Percentiles rank a stretch among this genome's conserved stretches.
These are phyloP conservation scores for Solea senegalensis DNA, from an alignment of 2,113 vertebrate species.

Conservation along the genomic window DNA sequence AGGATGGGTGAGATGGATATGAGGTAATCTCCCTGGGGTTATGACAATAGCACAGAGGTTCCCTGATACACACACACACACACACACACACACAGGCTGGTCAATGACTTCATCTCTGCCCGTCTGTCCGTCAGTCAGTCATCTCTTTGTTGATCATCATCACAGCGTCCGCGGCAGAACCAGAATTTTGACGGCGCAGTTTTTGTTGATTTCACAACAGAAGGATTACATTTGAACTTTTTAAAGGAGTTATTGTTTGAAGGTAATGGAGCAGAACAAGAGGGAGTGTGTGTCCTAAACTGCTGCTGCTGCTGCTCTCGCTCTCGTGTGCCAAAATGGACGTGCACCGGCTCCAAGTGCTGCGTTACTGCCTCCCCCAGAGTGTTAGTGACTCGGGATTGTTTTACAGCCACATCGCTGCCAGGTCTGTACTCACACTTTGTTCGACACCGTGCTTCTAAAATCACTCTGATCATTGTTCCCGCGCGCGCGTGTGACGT, in stretches of 20 bases:
- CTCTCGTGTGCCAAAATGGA: conserved; percentile 66
- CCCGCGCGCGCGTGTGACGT: not conserved
- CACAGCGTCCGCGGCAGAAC: conserved; percentile 21
- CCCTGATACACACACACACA: conserved; percentile 42
- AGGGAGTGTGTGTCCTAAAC: conserved; percentile 27
- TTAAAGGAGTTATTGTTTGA: conserved; percentile 30
- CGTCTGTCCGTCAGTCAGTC: conserved; percentile 60
- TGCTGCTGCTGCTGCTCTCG: not conserved
- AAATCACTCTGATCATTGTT: conserved; percentile 3
- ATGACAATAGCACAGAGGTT: conserved; percentile 64
- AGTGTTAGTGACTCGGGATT: conserved; percentile 80
- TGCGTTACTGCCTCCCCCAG: conserved; percentile 78
- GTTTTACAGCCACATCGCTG: conserved; percentile 69
- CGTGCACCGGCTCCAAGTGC: conserved; percentile 62
- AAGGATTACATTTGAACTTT: conserved; percentile 30
- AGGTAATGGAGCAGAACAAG: conserved; percentile 13
- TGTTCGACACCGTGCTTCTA: conserved; percentile 5
- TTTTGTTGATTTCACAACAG: not conserved
- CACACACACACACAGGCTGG: conserved; percentile 62
- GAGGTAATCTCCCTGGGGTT: conserved; percentile 80
- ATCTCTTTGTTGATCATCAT: conserved; percentile 69
- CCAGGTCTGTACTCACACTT: conserved; percentile 71
- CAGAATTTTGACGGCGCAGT: conserved; percentile 23
- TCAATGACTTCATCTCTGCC: conserved; percentile 75
- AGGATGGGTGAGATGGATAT: conserved; percentile 60